Percentiles rank a stretch among this genome's conserved stretches.
These are phyloP conservation scores for Albula glossodonta DNA, from an alignment of 2,113 vertebrate genomes.

Conservation along the genomic window DNA sequence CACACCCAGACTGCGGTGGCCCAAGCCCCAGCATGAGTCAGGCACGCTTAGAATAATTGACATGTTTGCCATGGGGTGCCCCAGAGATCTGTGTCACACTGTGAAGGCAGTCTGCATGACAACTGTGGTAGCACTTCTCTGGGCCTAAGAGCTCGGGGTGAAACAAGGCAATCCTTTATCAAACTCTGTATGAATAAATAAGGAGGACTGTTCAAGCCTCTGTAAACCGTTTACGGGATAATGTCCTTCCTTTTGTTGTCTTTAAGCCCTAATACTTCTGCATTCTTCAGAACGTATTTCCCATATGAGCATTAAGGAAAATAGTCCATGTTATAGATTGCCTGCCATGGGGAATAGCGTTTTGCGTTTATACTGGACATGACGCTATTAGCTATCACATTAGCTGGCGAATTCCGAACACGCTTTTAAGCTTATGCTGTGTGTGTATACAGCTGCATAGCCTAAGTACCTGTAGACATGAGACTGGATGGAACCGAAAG, in stretches of 20 bases:
- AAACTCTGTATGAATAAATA: slow-evolving; percentile 17
- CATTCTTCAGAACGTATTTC: not conserved
- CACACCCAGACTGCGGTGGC: not conserved
- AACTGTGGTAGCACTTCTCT: not conserved
- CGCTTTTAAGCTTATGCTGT: too few relatives aligned
- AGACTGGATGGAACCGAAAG: not conserved
- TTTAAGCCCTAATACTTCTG: not conserved
- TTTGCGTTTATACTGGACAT: not conserved
- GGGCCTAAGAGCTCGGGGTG: not conserved
- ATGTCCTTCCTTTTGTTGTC: not conserved
- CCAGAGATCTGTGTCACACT: not conserved
- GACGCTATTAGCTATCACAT: not conserved
- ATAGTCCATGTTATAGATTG: not conserved
- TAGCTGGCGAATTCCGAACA: not conserved
- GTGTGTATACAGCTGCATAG: too few relatives aligned
- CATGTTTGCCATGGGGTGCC: not conserved
- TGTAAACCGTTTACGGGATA: not conserved
- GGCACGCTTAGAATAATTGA: not conserved
- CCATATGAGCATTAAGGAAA: not conserved
- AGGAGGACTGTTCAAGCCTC: not conserved
- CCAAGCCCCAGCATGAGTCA: too few relatives aligned
- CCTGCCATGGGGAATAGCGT: not conserved
- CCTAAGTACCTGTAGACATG: not conserved
- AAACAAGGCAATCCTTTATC: not conserved
- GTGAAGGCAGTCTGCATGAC: not conserved